Evolutionary conservation across 2,113 vertebrate genomes (phyloP), one percentile per base, ranked within the genome.

Genomic region (Dipodomys ordii): DNA sequence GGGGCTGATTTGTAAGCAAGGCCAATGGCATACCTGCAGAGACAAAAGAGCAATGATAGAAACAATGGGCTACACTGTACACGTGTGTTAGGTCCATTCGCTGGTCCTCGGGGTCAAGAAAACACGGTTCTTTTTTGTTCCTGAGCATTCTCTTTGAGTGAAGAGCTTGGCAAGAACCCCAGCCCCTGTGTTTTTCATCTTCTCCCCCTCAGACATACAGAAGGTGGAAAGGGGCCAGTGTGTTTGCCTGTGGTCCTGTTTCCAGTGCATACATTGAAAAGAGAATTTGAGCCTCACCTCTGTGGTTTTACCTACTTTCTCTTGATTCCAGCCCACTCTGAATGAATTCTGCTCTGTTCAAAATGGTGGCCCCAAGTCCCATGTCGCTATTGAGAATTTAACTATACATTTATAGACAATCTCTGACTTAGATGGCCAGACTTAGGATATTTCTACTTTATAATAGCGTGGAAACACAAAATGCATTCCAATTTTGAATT

Each of bases 1-100:
- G 99, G 99, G 1, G 99, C 99, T 0, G 99, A 99, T 90, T 99
- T 99, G 96, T 99, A 99, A 22, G 99, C 99, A 82, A 99, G 98
- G 19, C 99, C 99, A 86, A 99, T 99, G 18, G 99, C 99, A 97
- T 99, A 99, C 99, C 99, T 99, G 97, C 2, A 90, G 84, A 97
- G 88, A 69, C 78, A 87, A 92, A 92, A 94, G 53, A 74, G 68
- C 76, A 84, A 96, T 2, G 28, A 88, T 62, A 49, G 89, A 93
- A 49, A 44, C 15, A 73, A 81, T 69, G 64, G 95, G 69, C 9
- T 44, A 27, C 0, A 0, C 30, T 78, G 68, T 28, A 1, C 0
- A 12, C 22, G 20, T 53, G 80, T 0, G 15, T 4, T 30, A 78
- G 20, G 46, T 69, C 60, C 28, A 78, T 46, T 53, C 73, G 82